Evolutionary conservation across 2,797 vertebrate genomes (phyloP).

Genomic region (Liasis olivaceus): DNA sequence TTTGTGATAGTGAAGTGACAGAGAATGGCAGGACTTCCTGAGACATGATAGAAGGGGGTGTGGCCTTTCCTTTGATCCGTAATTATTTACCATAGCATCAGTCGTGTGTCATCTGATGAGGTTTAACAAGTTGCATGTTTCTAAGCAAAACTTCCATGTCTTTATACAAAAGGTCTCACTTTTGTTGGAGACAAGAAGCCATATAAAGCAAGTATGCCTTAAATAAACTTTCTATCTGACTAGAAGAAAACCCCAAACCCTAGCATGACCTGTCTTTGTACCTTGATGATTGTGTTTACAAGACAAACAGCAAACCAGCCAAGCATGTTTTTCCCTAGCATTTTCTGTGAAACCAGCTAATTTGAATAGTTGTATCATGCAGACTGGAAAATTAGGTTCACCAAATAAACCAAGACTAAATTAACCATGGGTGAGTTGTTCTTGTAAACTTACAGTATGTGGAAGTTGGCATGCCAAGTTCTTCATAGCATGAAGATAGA

Average conservation of each 20-base stretch:
- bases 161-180: too few relatives aligned
- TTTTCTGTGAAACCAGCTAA: too few relatives aligned
- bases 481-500: not conserved
- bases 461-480: not conserved
- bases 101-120: too few relatives aligned
- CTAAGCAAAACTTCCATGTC: not conserved
- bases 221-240: not conserved
- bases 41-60: not conserved
- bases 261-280: not conserved
- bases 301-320: too few relatives aligned
- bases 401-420: too few relatives aligned
- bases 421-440: too few relatives aligned
- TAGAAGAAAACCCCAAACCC: too few relatives aligned
- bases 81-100: not conserved
- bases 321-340: too few relatives aligned
- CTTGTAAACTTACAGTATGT: too few relatives aligned
- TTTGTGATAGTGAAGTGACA: not conserved
- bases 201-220: not conserved
- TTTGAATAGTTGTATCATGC: too few relatives aligned
- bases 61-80: not conserved
- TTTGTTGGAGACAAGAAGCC: not conserved
- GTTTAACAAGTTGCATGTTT: not conserved
- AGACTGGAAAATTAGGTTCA: too few relatives aligned
- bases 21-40: not conserved
- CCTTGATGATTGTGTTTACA: not conserved